phyloP scores from a whole-genome alignment of 2,888 invertebrate species.

The Pogonocherus hispidulus region DNA sequence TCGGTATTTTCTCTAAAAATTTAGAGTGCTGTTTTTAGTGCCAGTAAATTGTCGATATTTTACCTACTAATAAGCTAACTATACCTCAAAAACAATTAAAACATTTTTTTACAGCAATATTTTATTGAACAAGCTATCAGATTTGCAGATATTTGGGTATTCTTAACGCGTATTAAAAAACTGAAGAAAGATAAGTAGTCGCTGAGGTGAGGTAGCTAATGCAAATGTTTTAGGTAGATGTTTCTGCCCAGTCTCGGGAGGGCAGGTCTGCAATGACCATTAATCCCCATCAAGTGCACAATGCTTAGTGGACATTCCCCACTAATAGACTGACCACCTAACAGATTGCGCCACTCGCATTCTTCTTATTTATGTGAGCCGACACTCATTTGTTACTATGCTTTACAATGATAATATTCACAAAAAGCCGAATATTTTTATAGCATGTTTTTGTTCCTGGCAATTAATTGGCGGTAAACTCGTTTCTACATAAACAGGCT shows the following conservation, averaged over 20 bases:
- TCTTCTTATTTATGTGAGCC: slow-evolving; percentile 62
- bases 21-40: too few relatives aligned
- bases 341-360: slow-evolving; percentile 66
- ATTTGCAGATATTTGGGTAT: slow-evolving; percentile 12
- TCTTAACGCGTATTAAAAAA: slow-evolving; percentile 21
- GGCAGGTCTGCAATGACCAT: slow-evolving; percentile 56
- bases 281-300: slow-evolving; percentile 65
- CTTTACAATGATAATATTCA: slow-evolving; percentile 32
- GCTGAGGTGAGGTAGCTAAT: slow-evolving; percentile 54
- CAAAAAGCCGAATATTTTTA: slow-evolving; percentile 22
- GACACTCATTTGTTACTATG: slow-evolving; percentile 61
- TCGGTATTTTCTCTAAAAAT: too few relatives aligned
- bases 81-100: too few relatives aligned
- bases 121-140: not conserved
- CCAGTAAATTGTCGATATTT: too few relatives aligned
- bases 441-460: slow-evolving; percentile 8
- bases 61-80: too few relatives aligned
- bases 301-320: slow-evolving; percentile 65
- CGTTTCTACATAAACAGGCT: not conserved
- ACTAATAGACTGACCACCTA: slow-evolving; percentile 67
- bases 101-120: too few relatives aligned
- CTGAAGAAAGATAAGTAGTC: slow-evolving; percentile 43
- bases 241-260: slow-evolving; percentile 61
- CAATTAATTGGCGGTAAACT: not conserved
- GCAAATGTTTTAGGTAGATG: slow-evolving; percentile 62